Conservation (phyloP, 2,113 vertebrate genomes). For the Lanius collurio region DNA sequence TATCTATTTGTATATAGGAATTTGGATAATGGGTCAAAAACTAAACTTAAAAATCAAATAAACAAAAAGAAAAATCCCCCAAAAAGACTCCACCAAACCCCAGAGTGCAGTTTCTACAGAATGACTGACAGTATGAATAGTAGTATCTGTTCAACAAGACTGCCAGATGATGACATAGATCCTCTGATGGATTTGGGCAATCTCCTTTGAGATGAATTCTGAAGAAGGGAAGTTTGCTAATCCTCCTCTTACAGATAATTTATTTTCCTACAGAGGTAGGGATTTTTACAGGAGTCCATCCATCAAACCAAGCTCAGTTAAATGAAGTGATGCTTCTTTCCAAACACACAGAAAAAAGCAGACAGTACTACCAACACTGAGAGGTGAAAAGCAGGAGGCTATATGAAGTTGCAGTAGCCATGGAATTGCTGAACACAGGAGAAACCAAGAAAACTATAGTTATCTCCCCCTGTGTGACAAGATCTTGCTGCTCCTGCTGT, state of each 20-base stretch:
- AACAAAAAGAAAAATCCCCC: background rate
- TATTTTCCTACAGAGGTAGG: background rate
- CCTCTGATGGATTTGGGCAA: background rate
- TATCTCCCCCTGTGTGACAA: background rate
- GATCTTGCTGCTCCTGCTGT: background rate
- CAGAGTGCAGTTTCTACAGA: background rate
- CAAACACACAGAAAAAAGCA: background rate
- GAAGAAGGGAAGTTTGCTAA: background rate
- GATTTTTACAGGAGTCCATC: background rate
- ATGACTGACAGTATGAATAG: background rate
- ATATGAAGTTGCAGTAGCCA: background rate
- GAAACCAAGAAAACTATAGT: background rate
- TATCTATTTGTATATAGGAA: background rate
- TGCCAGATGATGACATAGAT: background rate
- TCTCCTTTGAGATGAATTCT: background rate
- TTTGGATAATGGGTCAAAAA: background rate
- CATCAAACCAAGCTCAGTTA: background rate
- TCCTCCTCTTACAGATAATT: background rate
- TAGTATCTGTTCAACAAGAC: background rate
- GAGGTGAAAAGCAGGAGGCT: background rate
- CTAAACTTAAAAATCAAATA: background rate
- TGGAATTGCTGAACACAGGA: background rate
- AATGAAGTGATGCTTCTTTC: background rate
- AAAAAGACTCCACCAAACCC: background rate
- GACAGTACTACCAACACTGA: background rate